phyloP scores from a whole-genome alignment of 23 tunicate species.

The Ascidia mentula region DNA sequence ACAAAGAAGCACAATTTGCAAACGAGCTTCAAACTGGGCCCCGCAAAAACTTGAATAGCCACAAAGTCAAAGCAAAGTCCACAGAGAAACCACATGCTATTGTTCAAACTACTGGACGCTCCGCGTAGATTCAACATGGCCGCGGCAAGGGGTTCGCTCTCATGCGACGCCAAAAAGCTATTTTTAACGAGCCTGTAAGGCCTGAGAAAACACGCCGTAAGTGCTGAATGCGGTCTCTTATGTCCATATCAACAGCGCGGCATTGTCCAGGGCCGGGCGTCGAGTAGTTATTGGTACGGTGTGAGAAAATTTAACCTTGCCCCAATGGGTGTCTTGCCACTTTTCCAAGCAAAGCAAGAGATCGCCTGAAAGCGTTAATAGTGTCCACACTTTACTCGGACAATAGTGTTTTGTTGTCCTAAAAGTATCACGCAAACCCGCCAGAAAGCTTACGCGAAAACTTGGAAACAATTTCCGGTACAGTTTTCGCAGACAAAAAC shows the following conservation, averaged over 20 bases:
- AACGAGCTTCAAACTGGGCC: neutral
- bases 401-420: too few species aligned
- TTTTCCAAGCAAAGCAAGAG: neutral
- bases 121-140: too few species aligned
- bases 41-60: neutral
- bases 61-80: neutral
- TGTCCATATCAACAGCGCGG: neutral
- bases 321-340: neutral
- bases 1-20: neutral
- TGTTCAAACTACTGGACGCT: neutral
- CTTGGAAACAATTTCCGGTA: too few species aligned
- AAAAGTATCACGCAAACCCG: too few species aligned
- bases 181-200: neutral
- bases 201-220: neutral
- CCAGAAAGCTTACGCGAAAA: too few species aligned
- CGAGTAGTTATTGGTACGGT: neutral
- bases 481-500: too few species aligned
- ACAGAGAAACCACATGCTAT: neutral
- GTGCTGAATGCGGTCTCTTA: slow-evolving; percentile 4
- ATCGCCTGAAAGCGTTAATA: too few species aligned
- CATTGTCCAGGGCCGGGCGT: neutral
- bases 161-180: neutral
- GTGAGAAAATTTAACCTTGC: neutral
- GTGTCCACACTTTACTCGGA: too few species aligned
- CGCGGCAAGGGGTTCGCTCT: too few species aligned